Percentiles rank a stretch among this genome's conserved stretches.
Evolutionary conservation across 2,888 invertebrate genomes (phyloP).

Genomic region (Formica aserva): DNA sequence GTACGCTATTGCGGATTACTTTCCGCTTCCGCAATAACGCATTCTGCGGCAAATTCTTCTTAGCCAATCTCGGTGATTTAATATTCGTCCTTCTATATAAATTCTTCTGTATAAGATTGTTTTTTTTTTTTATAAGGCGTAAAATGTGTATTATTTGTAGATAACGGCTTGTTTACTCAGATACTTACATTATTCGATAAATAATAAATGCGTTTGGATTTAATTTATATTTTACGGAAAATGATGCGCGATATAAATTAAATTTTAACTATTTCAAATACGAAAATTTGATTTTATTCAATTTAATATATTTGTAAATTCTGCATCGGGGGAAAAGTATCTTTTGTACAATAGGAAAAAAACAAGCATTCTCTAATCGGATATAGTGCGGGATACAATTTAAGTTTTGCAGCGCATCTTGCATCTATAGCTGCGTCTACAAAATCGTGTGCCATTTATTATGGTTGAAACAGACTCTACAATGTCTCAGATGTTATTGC

Average conservation of each 20-base stretch:
- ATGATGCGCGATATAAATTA: not conserved
- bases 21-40: not conserved
- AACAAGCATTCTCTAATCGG: not conserved
- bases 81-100: not conserved
- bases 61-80: conserved; percentile 9
- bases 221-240: not conserved
- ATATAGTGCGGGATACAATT: conserved; percentile 16
- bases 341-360: not conserved
- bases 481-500: conserved; percentile 48
- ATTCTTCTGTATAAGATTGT: not conserved
- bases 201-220: not conserved
- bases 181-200: not conserved
- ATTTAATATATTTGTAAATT: conserved; percentile 23
- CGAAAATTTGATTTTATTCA: not conserved
- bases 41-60: conserved; percentile 2
- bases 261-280: not conserved
- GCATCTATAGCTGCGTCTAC: conserved; percentile 39
- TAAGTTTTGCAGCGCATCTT: conserved; percentile 35
- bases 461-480: conserved; percentile 17
- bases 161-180: not conserved
- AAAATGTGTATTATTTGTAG: not conserved
- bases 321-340: not conserved
- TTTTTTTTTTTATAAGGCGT: not conserved
- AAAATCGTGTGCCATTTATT: conserved; percentile 58
- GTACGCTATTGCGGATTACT: not conserved